Conservation (phyloP, 2,113 vertebrate species). For the Tachycineta bicolor region DNA sequence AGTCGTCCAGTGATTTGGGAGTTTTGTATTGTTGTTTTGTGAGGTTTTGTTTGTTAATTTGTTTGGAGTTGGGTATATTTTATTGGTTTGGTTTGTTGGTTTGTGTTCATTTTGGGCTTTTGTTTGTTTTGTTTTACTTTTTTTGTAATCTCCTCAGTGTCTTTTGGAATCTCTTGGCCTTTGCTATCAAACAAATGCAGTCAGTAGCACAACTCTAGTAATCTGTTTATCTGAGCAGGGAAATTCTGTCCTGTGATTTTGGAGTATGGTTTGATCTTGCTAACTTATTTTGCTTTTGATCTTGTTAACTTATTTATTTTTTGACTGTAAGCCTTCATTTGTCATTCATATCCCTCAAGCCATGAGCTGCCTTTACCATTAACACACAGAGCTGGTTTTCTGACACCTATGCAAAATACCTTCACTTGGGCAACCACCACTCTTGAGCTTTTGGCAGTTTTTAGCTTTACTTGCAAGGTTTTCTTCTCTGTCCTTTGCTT, state of each 20-base stretch:
- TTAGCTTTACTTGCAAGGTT: not conserved
- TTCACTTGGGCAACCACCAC: not conserved
- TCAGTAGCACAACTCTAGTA: not conserved
- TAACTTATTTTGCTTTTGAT: not conserved
- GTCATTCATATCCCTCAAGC: not conserved
- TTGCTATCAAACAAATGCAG: not conserved
- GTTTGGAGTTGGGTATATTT: not conserved
- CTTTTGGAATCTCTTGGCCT: not conserved
- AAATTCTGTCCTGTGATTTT: not conserved
- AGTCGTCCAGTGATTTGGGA: not conserved
- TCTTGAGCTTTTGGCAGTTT: not conserved
- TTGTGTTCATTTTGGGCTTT: accelerated
- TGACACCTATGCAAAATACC: not conserved
- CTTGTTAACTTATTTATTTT: not conserved
- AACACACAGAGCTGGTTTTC: not conserved
- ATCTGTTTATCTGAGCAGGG: not conserved
- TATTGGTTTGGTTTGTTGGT: not conserved
- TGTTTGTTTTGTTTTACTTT: not conserved
- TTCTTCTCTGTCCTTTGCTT: not conserved
- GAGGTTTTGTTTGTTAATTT: not conserved
- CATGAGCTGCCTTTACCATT: not conserved
- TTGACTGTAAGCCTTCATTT: not conserved
- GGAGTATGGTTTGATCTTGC: not conserved
- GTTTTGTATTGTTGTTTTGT: not conserved
- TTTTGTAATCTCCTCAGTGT: not conserved